Conservation (phyloP, 2,888 invertebrate genomes). For the Gymnocheta viridis region DNA sequence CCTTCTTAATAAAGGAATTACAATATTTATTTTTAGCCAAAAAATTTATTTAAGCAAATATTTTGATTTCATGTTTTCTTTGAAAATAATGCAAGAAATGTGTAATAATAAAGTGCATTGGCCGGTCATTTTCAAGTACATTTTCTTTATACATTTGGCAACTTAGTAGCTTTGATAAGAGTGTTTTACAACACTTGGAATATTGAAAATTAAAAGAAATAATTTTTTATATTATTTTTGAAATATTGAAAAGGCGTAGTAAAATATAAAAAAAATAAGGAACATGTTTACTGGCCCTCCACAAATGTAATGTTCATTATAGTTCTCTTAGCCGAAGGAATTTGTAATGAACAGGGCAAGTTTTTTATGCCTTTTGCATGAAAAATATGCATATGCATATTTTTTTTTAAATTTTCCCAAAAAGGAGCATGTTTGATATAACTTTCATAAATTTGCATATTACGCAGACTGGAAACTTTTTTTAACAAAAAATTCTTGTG, state of each 20-base stretch:
- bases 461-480: no score
- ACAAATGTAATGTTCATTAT: background rate
- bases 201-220: background rate
- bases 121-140: conserved; percentile 63
- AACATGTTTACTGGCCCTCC: background rate
- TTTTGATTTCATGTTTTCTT: conserved; percentile 23
- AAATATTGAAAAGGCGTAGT: background rate
- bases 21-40: background rate
- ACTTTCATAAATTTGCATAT: no score
- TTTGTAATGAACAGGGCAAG: no score
- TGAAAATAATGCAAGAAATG: conserved; percentile 4
- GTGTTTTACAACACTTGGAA: conserved; percentile 22
- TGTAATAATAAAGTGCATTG: conserved; percentile 55
- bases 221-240: background rate
- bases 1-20: conserved; percentile 14
- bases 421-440: no score
- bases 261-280: background rate
- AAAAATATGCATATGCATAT: no score
- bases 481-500: no score
- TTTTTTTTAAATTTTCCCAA: no score
- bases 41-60: conserved; percentile 30
- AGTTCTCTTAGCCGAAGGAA: no score
- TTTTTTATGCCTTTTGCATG: no score
- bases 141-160: conserved; percentile 16
- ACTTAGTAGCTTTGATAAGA: background rate